Evolutionary conservation across 2,113 vertebrate genomes (phyloP).

Genomic region (Antechinus stuartii): DNA sequence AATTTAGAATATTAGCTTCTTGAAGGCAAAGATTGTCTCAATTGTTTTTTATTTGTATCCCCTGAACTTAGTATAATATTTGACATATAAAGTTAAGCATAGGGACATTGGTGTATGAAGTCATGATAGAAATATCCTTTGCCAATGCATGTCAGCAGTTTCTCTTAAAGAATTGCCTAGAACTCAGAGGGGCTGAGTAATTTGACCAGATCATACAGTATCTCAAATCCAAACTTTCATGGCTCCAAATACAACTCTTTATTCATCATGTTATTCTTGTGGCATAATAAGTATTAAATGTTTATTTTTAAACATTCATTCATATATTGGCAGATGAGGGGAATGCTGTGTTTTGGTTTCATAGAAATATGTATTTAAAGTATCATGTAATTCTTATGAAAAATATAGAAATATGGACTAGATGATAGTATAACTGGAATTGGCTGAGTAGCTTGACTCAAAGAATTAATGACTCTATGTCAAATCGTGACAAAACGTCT

Average conservation of each 20-base stretch:
- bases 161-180: not conserved
- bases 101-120: not conserved
- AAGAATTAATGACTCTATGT: not conserved
- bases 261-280: not conserved
- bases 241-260: not conserved
- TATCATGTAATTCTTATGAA: not conserved
- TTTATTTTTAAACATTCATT: not conserved
- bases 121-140: not conserved
- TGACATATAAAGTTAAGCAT: not conserved
- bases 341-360: not conserved
- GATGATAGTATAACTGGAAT: not conserved
- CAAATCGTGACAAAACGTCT: not conserved
- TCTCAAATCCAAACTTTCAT: not conserved
- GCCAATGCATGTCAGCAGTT: not conserved
- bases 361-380: not conserved
- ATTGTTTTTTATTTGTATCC: not conserved
- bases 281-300: not conserved
- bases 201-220: not conserved
- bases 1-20: not conserved
- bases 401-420: not conserved
- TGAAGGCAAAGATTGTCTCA: not conserved
- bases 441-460: not conserved
- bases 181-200: not conserved
- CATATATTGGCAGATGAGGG: not conserved
- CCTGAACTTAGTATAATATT: not conserved